Base-by-base conservation (phyloP, 2,113 vertebrate species). In the Platichthys stellatus region DNA sequence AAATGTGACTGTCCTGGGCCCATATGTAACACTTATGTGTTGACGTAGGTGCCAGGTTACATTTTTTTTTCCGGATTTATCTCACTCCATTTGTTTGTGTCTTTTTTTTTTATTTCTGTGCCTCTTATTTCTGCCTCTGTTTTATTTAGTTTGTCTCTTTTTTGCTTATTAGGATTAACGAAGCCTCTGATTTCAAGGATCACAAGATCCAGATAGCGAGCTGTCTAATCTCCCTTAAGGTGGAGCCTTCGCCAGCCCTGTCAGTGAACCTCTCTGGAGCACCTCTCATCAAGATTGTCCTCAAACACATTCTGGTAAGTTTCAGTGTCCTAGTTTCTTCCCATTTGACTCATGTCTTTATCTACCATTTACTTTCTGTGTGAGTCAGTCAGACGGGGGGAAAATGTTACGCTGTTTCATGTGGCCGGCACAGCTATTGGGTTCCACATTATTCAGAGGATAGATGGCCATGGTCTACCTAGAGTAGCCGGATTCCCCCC, bases 301-400 rank as follows among this genome's bases (percentile, higher is more conserved):
- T 98, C 56, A 89, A 85, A 1, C 98, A 99, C 79, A 87, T 76
- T 2, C 59, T 98, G 96, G 98, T 99, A 92, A 96, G 97, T 90
- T 20, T 23, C 1, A 8, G 20, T 28, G 57, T 49, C 35, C 7
- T 8, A 31, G 1, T 51, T 71, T 70, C 57, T 61, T 74, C 43
- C 12, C n/a, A 1, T 64, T 40, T 58, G 53, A 79, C 66, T 70
- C 57, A 57, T 40, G 24, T 74, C 10, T 65, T 60, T 53, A 73
- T 40, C 45, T 1, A 35, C 59, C 6, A 26, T 73, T 81, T 31
- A 15, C 14, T n/a, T 11, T 51, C 38, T 67, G 7, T 23, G 23
- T 81, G 26, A 56, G 64, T 86, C 58, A 75, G 47, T 31, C 62
- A 65, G 23, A 8, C 51, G 53, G 71, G 64, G 69, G 64, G 71